These are phyloP conservation scores for Microchirus variegatus DNA, from an alignment of 2,797 vertebrate species.

Conservation along the genomic window DNA sequence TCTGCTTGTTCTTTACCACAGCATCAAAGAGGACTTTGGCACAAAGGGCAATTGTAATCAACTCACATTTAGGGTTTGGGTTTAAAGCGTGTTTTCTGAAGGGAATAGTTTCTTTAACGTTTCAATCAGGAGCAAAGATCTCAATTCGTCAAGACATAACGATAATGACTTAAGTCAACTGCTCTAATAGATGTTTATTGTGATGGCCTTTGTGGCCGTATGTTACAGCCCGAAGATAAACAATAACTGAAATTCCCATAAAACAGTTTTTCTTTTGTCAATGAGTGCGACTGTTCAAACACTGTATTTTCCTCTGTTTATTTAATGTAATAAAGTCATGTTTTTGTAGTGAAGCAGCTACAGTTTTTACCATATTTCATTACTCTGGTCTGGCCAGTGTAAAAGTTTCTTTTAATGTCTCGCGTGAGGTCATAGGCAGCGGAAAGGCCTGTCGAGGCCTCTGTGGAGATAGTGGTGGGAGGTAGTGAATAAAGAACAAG, in stretches of 20 bases:
- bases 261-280: background rate
- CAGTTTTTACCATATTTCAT: conserved; percentile 10
- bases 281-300: background rate
- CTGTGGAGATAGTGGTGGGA: conserved; percentile 41
- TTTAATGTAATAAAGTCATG: conserved; percentile 13
- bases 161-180: too few relatives aligned
- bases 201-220: too few relatives aligned
- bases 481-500: conserved; percentile 46
- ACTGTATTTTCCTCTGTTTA: conserved; percentile 9
- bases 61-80: background rate
- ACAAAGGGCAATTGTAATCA: background rate
- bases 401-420: conserved; percentile 44
- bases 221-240: background rate
- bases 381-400: conserved; percentile 53
- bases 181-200: too few relatives aligned
- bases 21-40: background rate
- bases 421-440: conserved; percentile 44
- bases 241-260: background rate
- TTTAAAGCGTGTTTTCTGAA: too few relatives aligned
- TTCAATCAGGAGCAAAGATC: too few relatives aligned
- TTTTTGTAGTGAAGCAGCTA: conserved; percentile 22
- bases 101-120: too few relatives aligned
- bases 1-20: background rate
- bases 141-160: too few relatives aligned
- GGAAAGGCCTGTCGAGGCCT: conserved; percentile 34